Evolutionary conservation across 2,113 vertebrate species (phyloP).

Genomic region (Oxygymnocypris stewartii): DNA sequence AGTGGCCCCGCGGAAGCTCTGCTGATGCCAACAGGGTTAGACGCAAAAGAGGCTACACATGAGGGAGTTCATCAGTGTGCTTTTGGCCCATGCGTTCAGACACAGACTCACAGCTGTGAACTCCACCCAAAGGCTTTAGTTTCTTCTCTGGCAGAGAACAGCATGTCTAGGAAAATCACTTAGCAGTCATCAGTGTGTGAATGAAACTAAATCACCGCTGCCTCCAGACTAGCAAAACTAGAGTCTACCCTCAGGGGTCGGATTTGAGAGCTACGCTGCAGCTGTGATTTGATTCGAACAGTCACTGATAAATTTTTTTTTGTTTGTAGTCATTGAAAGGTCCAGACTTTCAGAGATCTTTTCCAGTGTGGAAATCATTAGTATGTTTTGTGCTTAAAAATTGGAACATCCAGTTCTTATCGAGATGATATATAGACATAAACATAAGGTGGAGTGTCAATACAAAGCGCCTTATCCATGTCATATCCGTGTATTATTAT

Average conservation of each 20-base stretch:
- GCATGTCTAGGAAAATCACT: slow-evolving; percentile 69
- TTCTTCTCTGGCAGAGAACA: slow-evolving; percentile 63
- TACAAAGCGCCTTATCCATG: not conserved
- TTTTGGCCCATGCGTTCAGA: slow-evolving; percentile 58
- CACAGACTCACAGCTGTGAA: slow-evolving; percentile 64
- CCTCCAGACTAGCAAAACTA: slow-evolving; percentile 12
- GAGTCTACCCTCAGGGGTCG: not conserved
- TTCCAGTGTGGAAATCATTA: slow-evolving; percentile 24
- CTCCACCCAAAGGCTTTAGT: slow-evolving; percentile 70
- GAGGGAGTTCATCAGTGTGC: slow-evolving; percentile 49
- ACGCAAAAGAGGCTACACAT: slow-evolving; percentile 52
- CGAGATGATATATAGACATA: not conserved
- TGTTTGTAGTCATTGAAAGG: slow-evolving; percentile 23
- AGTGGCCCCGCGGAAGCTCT: slow-evolving; percentile 68
- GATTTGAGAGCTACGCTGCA: slow-evolving; percentile 8
- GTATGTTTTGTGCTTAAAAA: slow-evolving; percentile 1
- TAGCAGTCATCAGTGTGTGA: slow-evolving; percentile 57
- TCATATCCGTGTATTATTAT: not conserved
- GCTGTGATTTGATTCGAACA: slow-evolving; percentile 10
- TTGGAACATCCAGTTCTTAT: not conserved
- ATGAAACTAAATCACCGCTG: slow-evolving; percentile 24
- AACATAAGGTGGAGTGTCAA: not conserved
- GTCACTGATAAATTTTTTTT: slow-evolving; percentile 19
- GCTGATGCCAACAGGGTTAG: slow-evolving; percentile 59
- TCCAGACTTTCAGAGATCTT: not conserved